phyloP scores from a whole-genome alignment of 2,888 invertebrate species.

The Diabrotica balteata region DNA sequence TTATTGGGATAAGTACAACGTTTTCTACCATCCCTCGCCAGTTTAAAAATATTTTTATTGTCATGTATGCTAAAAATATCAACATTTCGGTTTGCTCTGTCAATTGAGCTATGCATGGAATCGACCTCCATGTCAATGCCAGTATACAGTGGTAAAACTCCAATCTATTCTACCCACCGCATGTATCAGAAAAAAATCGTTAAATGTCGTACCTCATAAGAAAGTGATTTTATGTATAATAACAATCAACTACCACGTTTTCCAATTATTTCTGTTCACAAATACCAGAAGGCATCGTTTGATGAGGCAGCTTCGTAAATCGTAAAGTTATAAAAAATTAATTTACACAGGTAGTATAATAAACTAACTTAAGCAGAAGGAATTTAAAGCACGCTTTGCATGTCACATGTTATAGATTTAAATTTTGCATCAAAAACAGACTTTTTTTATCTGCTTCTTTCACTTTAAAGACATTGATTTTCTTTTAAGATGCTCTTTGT shows the following conservation, averaged over 20 bases:
- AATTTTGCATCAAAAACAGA: conserved; percentile 19
- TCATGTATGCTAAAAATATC: conserved; percentile 28
- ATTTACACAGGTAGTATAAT: conserved; percentile 20
- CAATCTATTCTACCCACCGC: conserved; percentile 20
- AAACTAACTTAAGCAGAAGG: conserved; percentile 11
- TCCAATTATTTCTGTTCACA: conserved; percentile 18
- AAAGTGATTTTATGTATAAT: conserved; percentile 20
- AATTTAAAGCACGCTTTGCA: too few species aligned
- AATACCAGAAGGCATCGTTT: conserved; percentile 15
- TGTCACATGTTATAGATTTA: conserved; percentile 27
- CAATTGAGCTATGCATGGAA: conserved; percentile 13
- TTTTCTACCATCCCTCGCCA: too few species aligned
- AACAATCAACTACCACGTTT: conserved; percentile 12
- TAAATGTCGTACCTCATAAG: not conserved
- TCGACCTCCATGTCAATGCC: conserved; percentile 29
- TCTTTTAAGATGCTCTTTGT: too few species aligned
- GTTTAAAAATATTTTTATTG: too few species aligned
- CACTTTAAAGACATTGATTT: not conserved
- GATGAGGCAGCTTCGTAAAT: conserved; percentile 14
- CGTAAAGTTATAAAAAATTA: conserved; percentile 19
- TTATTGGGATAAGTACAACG: not conserved
- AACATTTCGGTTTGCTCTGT: conserved; percentile 20
- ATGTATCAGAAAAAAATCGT: conserved; percentile 10
- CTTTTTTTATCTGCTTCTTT: conserved; percentile 27
- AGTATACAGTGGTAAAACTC: conserved; percentile 19